A percentile compares a stretch with the other conserved stretches of the same genome.
phyloP scores from a whole-genome alignment of 2,888 invertebrate species.

The Galerucella nymphaeae region DNA sequence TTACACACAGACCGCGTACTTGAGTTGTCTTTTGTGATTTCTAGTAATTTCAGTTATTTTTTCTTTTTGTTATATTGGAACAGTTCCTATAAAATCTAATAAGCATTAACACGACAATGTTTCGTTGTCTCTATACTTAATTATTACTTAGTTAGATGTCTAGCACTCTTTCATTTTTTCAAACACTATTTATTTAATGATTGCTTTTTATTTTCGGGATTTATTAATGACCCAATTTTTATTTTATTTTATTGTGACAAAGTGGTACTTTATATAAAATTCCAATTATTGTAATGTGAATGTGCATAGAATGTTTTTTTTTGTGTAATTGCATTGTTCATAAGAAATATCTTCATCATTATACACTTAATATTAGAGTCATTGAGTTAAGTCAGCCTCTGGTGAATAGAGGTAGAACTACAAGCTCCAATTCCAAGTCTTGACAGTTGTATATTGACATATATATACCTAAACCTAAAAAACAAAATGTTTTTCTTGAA shows the following conservation, averaged over 20 bases:
- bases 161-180: not conserved
- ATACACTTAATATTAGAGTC: not conserved
- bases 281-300: too few relatives aligned
- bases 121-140: not conserved
- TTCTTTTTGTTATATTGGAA: not conserved
- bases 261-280: not conserved
- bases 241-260: not conserved
- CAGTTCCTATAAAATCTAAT: not conserved
- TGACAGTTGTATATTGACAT: not conserved
- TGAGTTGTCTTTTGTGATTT: slow-evolving; percentile 1
- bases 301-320: not conserved
- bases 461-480: not conserved
- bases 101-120: not conserved
- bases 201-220: not conserved
- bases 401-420: too few relatives aligned
- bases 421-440: not conserved
- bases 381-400: not conserved
- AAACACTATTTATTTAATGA: not conserved
- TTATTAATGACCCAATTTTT: not conserved
- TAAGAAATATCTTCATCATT: not conserved
- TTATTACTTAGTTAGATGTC: too few relatives aligned
- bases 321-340: not conserved
- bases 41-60: not conserved
- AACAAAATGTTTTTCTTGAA: not conserved
- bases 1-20: not conserved